Base-by-base conservation (phyloP, 64 coral and sea anemone species). In the Montipora efflorescens region DNA sequence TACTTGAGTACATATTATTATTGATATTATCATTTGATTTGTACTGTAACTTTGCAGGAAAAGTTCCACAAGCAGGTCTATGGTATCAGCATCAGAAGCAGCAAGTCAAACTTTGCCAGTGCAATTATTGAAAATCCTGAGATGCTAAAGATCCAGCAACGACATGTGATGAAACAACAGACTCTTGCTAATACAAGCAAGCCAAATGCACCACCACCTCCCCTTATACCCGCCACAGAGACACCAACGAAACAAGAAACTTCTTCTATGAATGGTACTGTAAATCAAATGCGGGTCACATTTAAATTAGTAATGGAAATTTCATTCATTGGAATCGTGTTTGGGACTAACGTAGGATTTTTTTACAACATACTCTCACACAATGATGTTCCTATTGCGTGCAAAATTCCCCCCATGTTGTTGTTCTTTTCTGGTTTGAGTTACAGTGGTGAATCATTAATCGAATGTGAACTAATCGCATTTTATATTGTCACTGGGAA, bases 41-140 rank as follows among this genome's bases (percentile, higher is more conserved):
- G 61, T 11, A 12, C 13, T 14, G 2, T 89, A 16, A 13, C 8
- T 89, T 70, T 51, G 13, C 21, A 99, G 97, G 97, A 99, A 66
- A 95, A 95, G 67, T 95, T 99, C 82, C 97, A 99, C 71, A 99
- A 99, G 79, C 95, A 99, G 51, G 95, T 99, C 0, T 99, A 99
- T 83, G 97, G 97, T 8, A 89, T 95, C 9, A 96, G 94, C 19
- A 99, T 99, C 51, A 93, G 92, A 18, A 99, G 91, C 21, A 95
- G 87, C 66, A 99, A 96, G 13, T 92, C 93, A 25, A 96, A 91
- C 46, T 88, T 99, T 64, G 90, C 97, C 9, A 94, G 90, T 11
- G 93, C 97, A 5, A 89, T 99, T 36, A 99, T 99, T 91, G 97
- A 99, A 90, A 99, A 99, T 68, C 97, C 97, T 20, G 97, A 99